Conservation (phyloP, 2,113 vertebrate genomes). For the Triplophysa rosa region DNA sequence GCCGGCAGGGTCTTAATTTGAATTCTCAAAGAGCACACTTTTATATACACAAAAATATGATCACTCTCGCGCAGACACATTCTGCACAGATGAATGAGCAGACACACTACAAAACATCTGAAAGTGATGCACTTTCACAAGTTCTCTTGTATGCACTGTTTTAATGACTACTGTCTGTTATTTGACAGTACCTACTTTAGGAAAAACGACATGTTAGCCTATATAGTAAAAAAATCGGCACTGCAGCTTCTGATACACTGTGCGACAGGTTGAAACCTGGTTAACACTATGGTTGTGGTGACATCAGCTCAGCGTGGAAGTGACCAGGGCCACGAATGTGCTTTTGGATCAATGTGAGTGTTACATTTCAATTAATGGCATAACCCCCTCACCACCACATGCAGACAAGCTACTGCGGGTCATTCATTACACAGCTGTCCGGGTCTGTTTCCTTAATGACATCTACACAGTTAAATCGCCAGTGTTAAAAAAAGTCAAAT, state of each 20-base stretch:
- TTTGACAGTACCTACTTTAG: too few species aligned
- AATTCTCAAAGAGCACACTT: neutral
- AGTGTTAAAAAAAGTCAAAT: too few species aligned
- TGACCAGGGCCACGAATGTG: neutral
- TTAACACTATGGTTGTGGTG: neutral
- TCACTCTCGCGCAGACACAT: neutral
- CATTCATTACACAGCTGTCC: constrained; percentile 28
- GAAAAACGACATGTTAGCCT: too few species aligned
- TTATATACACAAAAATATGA: neutral
- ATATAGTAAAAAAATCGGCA: too few species aligned
- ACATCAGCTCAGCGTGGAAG: neutral
- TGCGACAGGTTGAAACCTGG: neutral
- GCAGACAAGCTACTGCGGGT: constrained; percentile 1
- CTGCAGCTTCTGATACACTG: neutral
- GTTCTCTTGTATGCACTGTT: neutral
- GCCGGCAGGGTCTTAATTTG: neutral
- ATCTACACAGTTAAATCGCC: too few species aligned
- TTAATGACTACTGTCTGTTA: too few species aligned
- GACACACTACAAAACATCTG: neutral
- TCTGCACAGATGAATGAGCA: neutral
- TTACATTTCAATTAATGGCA: constrained; percentile 28
- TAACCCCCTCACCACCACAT: neutral
- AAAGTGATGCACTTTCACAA: neutral
- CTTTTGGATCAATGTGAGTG: constrained; percentile 24
- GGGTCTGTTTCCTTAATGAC: constrained; percentile 2